A percentile compares a stretch with the other conserved stretches of the same genome.
These are phyloP conservation scores for Epizoanthus illoricatus DNA, from an alignment of 92 coral and sea anemone species.

Conservation along the genomic window DNA sequence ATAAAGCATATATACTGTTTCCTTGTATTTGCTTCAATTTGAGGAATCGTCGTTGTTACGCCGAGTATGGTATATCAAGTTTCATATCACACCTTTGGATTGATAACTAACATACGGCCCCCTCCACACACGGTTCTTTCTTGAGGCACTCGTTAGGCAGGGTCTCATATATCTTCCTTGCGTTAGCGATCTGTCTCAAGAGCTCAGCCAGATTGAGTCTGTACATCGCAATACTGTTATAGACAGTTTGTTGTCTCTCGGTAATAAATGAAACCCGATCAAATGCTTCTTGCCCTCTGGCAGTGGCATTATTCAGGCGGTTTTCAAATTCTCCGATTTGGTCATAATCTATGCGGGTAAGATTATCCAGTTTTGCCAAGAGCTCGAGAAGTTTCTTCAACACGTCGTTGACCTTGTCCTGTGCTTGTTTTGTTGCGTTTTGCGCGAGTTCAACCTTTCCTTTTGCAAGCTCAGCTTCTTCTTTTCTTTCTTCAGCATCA, in stretches of 20 bases:
- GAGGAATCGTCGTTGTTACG: too few species aligned
- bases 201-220: constrained; percentile 37
- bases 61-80: too few species aligned
- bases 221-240: constrained; percentile 16
- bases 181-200: constrained; percentile 32
- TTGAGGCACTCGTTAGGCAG: constrained; percentile 30
- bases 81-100: too few species aligned
- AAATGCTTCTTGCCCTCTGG: constrained; percentile 1
- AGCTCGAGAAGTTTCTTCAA: constrained; percentile 18
- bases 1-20: too few species aligned
- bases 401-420: constrained; percentile 22
- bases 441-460: constrained; percentile 36
- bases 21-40: too few species aligned
- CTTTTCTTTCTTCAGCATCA: constrained; percentile 7
- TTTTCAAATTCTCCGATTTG: constrained; percentile 29
- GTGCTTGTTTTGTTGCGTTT: constrained; percentile 2
- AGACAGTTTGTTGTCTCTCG: constrained; percentile 12
- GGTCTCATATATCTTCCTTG: neutral
- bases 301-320: neutral
- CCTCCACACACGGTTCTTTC: neutral
- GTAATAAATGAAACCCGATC: neutral
- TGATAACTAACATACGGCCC: neutral
- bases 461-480: constrained; percentile 21
- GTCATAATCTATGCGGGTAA: constrained; percentile 14
- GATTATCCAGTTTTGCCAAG: constrained; percentile 23